Percentiles rank a stretch among this genome's conserved stretches.
phyloP scores from a whole-genome alignment of 2,888 invertebrate genomes.

The Lasioglossum lativentre region DNA sequence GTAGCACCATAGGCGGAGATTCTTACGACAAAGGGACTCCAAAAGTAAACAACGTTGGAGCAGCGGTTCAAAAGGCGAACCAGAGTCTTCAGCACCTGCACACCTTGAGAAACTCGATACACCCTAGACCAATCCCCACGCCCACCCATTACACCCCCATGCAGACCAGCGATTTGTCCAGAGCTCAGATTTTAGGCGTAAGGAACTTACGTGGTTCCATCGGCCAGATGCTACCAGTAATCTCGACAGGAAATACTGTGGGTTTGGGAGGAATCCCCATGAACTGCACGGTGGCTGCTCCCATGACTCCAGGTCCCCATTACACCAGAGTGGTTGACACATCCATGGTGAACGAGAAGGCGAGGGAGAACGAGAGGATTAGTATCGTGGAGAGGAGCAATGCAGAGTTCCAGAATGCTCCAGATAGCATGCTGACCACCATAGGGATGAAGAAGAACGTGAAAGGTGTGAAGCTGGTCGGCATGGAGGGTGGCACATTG shows the following conservation, averaged over 20 bases:
- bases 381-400: slow-evolving; percentile 75
- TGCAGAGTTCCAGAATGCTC: slow-evolving; percentile 76
- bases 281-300: slow-evolving; percentile 25
- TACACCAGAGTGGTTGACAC: slow-evolving; percentile 59
- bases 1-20: slow-evolving; percentile 16
- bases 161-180: slow-evolving; percentile 57
- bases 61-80: slow-evolving; percentile 73
- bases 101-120: slow-evolving; percentile 75
- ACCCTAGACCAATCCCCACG: slow-evolving; percentile 62
- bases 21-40: slow-evolving; percentile 41
- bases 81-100: slow-evolving; percentile 78
- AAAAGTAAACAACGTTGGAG: slow-evolving; percentile 43
- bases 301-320: slow-evolving; percentile 51
- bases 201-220: slow-evolving; percentile 75
- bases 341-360: slow-evolving; percentile 48
- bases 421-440: slow-evolving; percentile 61
- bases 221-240: slow-evolving; percentile 64
- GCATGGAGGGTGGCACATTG: slow-evolving; percentile 82
- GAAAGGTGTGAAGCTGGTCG: slow-evolving; percentile 82
- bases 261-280: slow-evolving; percentile 5
- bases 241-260: slow-evolving; percentile 19
- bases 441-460: slow-evolving; percentile 79
- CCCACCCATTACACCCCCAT: slow-evolving; percentile 56
- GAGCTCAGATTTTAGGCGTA: slow-evolving; percentile 81
- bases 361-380: slow-evolving; percentile 59